Evolutionary conservation across 92 coral and sea anemone genomes (phyloP).

Genomic region (Porites cylindrica): DNA sequence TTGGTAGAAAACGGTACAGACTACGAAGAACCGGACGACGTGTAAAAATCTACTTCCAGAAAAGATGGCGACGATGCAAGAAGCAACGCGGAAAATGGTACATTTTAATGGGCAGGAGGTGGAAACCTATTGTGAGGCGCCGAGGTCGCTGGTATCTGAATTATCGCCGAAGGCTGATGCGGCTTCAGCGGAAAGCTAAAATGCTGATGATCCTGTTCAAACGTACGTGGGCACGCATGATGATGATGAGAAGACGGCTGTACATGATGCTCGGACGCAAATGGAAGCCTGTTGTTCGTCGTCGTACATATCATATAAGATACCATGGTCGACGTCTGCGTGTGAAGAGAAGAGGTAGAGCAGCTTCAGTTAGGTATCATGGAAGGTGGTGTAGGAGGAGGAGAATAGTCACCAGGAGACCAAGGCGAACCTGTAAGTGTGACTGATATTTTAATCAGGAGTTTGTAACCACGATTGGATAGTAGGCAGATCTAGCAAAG

Average conservation of each 20-base stretch:
- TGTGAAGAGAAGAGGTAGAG: conserved; percentile 16
- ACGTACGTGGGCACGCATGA: conserved; percentile 19
- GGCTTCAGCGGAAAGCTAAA: conserved; percentile 27
- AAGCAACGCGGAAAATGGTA: conserved; percentile 31
- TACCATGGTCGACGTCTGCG: conserved; percentile 20
- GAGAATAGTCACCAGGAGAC: conserved; percentile 5
- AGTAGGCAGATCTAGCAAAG: neutral
- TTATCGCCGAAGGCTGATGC: conserved; percentile 3
- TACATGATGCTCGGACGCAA: conserved; percentile 17
- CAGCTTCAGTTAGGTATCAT: neutral
- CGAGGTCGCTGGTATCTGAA: conserved; percentile 21
- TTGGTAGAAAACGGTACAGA: neutral
- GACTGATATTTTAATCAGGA: neutral
- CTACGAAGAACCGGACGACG: conserved; percentile 31
- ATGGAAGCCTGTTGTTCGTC: conserved; percentile 17
- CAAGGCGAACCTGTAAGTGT: conserved; percentile 25
- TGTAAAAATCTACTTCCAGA: conserved; percentile 26
- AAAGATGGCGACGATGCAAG: conserved; percentile 29
- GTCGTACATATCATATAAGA: neutral
- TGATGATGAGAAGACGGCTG: conserved; percentile 13
- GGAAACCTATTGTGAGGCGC: conserved; percentile 37
- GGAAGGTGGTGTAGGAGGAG: conserved; percentile 10
- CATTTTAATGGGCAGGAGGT: neutral
- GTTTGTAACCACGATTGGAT: neutral
- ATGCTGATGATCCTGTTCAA: conserved; percentile 21